These are phyloP conservation scores for Echinarachnius parma DNA, from an alignment of 53 echinoderm and acorn worm genomes.

Conservation along the genomic window DNA sequence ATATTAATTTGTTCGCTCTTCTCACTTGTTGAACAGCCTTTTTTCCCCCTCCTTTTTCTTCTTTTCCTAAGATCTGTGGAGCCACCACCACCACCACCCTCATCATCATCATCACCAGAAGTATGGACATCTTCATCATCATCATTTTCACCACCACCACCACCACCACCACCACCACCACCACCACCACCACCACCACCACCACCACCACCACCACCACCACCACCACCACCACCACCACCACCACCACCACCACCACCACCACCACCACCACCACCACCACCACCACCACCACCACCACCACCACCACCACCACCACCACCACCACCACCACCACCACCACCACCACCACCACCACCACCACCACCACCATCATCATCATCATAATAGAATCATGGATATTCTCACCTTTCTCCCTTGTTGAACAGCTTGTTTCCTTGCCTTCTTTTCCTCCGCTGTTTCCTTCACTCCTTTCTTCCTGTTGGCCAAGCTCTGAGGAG, in stretches of 20 bases:
- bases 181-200: not conserved
- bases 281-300: not conserved
- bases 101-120: too few species aligned
- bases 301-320: not conserved
- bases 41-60: too few species aligned
- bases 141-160: not conserved
- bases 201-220: not conserved
- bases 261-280: not conserved
- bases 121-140: too few species aligned
- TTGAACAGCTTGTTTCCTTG: slow-evolving; percentile 75
- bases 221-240: not conserved
- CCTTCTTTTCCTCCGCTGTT: slow-evolving; percentile 64
- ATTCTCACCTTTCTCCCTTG: slow-evolving; percentile 70
- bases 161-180: slow-evolving; percentile 1
- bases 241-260: not conserved
- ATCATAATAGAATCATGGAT: too few species aligned
- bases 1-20: too few species aligned
- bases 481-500: not conserved
- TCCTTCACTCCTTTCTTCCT: slow-evolving; percentile 78
- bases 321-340: not conserved
- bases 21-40: too few species aligned
- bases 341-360: not conserved
- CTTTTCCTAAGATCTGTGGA: too few species aligned
- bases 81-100: too few species aligned
- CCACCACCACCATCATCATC: not conserved